Evolutionary conservation across 2,113 vertebrate species (phyloP), one percentile per base, ranked within the genome.

Genomic region (Passer montanus): DNA sequence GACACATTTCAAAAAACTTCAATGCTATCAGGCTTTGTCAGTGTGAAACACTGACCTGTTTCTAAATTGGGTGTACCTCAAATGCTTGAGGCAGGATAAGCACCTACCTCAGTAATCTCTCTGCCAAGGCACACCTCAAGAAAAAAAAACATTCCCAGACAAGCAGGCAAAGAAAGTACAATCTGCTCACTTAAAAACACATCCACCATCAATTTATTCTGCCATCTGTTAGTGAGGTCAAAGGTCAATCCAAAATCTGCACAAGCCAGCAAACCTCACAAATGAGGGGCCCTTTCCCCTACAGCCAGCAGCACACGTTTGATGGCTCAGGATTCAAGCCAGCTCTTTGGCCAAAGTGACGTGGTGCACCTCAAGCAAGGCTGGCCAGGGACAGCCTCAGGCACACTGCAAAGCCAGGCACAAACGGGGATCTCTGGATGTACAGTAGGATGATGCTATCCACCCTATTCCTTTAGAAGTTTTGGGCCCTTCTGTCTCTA

Each of bases 341-440:
- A 92, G 41, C 53, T 83, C 78, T 56, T 16, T 1, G 1, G 62
- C 17, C 52, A 35, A 70, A 81, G 39, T 8, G 47, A 76, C 0
- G 0, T 2, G 14, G 9, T 24, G 8, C 11, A 18, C 30, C 55
- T 60, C 0, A 5, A 87, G 47, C 33, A 63, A 7, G 24, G 43
- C 14, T 78, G 58, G 62, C 13, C 49, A 55, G 39, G 35, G 52
- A 84, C 52, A 91, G 77, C 31, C 28, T 49, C 28, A 20, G 21
- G 44, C 46, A 64, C 26, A 70, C 9, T 13, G 18, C 76, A 77
- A 80, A 87, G 4, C 23, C 79, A 60, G 44, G 20, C 28, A 41
- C 56, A 68, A 63, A 70, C 2, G 28, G 6, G 11, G 39, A 22
- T 35, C 30, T 78, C 69, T 70, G 33, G 23, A 66, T 23, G 39